phyloP scores from a whole-genome alignment of 2,888 invertebrate species.

The Amphiduros pacificus region DNA sequence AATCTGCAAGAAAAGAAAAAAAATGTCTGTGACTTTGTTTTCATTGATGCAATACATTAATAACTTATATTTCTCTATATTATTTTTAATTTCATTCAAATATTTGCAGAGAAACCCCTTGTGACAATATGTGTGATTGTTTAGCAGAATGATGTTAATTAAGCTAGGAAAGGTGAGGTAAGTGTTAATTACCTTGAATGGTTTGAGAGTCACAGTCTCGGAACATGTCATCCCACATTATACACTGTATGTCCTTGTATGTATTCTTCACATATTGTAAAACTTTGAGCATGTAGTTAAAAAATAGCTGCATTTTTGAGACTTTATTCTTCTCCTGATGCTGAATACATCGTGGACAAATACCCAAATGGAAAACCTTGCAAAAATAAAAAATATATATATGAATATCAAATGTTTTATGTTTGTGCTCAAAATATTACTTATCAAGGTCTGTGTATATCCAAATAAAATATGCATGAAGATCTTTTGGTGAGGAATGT shows the following conservation, averaged over 20 bases:
- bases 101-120: background rate
- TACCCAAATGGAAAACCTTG: constrained; percentile 67
- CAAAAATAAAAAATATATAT: background rate
- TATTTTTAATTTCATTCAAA: background rate
- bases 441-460: no score
- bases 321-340: constrained; percentile 25
- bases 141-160: no score
- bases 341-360: constrained; percentile 54
- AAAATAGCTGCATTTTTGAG: constrained; percentile 45
- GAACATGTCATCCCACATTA: constrained; percentile 84
- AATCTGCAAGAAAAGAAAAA: constrained; percentile 52
- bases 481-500: no score
- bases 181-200: constrained; percentile 34
- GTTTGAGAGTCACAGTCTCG: constrained; percentile 67
- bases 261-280: constrained; percentile 66
- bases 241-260: constrained; percentile 66
- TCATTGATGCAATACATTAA: no score
- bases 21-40: background rate
- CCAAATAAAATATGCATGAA: no score
- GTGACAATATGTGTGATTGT: background rate
- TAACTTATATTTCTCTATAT: background rate
- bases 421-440: no score
- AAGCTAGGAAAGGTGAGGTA: no score
- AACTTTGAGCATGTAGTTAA: constrained; percentile 49
- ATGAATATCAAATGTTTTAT: no score